Evolutionary conservation across 2,797 vertebrate species (phyloP), one percentile per base, ranked within the genome.

Genomic region (Gambusia yucatana): DNA sequence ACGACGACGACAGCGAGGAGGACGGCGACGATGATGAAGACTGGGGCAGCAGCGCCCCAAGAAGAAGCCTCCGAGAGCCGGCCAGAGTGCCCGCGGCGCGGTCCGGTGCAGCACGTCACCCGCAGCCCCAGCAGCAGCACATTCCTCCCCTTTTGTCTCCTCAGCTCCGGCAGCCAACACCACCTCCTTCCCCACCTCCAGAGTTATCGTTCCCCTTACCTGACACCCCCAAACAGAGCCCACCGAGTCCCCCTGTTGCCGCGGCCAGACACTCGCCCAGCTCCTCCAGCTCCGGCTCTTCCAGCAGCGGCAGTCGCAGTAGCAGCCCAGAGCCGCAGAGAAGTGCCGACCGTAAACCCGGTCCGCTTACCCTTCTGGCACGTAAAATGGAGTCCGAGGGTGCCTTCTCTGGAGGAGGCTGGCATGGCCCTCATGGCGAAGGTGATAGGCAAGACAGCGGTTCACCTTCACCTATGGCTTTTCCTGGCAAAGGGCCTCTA

Each of bases 241-340:
- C 96, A 36, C 95, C 95, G 61, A 95, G 93, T 79, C 93, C 96
- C 81, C 95, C 96, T 83, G 96, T 95, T 83, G 93, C 93, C 61
- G 91, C 91, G 30, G 90, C 85, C 75, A 93, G 95, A 63, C 94
- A 87, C 50, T 89, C 94, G 1, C 93, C 95, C 72, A 95, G 95
- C 78, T 90, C 91, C 78, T 96, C 95, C n/a, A 96, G 95, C 89
- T 96, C 95, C 59, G 95, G 94, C 52, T 95, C 95, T 72, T 96
- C 96, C 41, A 96, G 95, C 91, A 96, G 96, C 8, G 96, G 82
- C 89, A 96, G 96, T 88, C 92, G 95, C 84, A 96, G 96, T 87
- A 97, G 96, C 94, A 96, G 96, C 86, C 95, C 94, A 36, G 96
- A 96, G 92, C 97, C 97, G 80, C 96, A 96, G 89, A 96, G 96